Evolutionary conservation across 2,888 invertebrate genomes (phyloP), one percentile per base, ranked within the genome.

Genomic region (Brachypalpus laphriformis): DNA sequence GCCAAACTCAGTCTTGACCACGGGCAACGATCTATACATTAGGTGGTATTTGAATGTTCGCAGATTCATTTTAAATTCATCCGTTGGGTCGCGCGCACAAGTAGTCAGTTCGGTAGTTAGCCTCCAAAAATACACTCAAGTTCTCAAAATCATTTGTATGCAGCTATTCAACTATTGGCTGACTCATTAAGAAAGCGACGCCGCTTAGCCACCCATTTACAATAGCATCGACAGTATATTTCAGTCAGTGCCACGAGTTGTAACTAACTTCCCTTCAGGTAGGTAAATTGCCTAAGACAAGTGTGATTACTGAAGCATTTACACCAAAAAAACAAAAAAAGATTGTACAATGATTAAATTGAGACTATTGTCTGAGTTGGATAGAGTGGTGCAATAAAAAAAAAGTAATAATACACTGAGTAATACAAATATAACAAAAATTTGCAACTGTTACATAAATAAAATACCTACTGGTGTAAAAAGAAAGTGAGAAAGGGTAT

Each of bases 21-120:
- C 28, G 11, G 18, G 22, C 22, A 74, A 59, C 57, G 14, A 56
- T 22, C 22, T 80, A 59, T 85, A 85, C 85, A 81, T 81, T 87
- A 85, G 74, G 70, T 76, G 37, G 74, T 25, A 72, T 85, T 87
- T 87, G 72, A 75, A 78, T 75, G 63, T 9, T 71, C 42, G 31
- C 66, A 40, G 81, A 81, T 77, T 85, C 87, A 87, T 85, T 87
- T 81, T 66, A 18, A 74, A 74, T 87, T 87, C 72, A 87, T 85
- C 57, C 76, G 74, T 85, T 77, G 81, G 68, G 63, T 57, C 59
- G 81, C 51, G 49, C 68, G 51, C 59, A 81, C 63, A 57, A 42
- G 37, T 72, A 20, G 49, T 77, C 42, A 66, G 57, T 66, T 68
- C 61, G 56, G 37, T 51, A 51, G 57, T 63, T 61, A 59, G 42